Base-by-base conservation (phyloP, 2,113 vertebrate species). In the Riparia riparia region DNA sequence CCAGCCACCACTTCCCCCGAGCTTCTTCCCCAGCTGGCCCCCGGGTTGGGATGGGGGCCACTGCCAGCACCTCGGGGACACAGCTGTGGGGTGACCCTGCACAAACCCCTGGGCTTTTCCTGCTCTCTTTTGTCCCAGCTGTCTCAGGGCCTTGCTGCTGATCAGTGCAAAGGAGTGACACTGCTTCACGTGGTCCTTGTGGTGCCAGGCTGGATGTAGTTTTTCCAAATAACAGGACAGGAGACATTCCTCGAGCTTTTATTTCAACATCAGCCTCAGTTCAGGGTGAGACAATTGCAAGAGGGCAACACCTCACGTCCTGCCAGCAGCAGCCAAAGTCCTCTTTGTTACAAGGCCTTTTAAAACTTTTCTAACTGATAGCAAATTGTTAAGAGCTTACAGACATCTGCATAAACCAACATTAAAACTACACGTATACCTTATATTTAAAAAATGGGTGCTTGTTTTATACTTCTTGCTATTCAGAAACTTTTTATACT, bases 141-240 rank as follows among this genome's bases (percentile, higher is more conserved):
- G 41, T 50, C 84, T 61, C 21, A 8, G 71, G 68, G 34, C 31
- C 13, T 80, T 42, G 71, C 61, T 76, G 25, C 41, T 58, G 53
- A 16, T 7, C 10, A 2, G 58, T 4, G 21, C 1, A 17, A 45
- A 56, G 66, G 31, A 29, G 9, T 5, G 19, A 39, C 66, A 3
- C 10, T 1, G 2, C 7, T 83, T 24, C 16, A 9, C 1, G 0
- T 6, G 44, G 7, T 53, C 21, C 39, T 41, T 17, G 41, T 26
- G 64, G 31, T 25, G 82, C 91, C 80, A 37, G 10, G 22, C 10
- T 60, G n/a, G 57, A 37, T 25, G n/a, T 4, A 11, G 22, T 37
- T 37, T 25, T 60, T 37, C n/a, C n/a, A 60, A 37, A 60, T 17
- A 25, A 60, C 4, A 7, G 57, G 34, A 17, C 22, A 24, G 22